Evolutionary conservation across 2,888 invertebrate species (phyloP), one percentile per base, ranked within the genome.

Genomic region (Agriopis marginaria): DNA sequence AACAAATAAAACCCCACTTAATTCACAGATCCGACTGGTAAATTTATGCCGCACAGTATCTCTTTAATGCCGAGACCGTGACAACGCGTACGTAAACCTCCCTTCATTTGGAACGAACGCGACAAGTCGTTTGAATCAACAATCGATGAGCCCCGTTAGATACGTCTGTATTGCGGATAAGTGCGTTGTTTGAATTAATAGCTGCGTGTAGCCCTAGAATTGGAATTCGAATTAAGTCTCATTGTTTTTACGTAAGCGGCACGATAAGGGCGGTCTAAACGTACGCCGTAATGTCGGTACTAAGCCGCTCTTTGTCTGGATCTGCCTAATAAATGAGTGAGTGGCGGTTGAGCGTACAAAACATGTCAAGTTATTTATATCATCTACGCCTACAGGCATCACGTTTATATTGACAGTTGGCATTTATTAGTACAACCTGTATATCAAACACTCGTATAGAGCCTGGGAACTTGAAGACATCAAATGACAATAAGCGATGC

Each of bases 1-100:
- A 88, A 91, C 91, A 92, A 93, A 91, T 90, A 91, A 90, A 92
- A 90, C 82, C 89, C 89, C 89, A 91, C 91, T 93, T 93, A 92
- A 91, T 93, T 91, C 89, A 85, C 86, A 87, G 89, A 91, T 90
- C 88, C 86, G 74, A 86, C 85, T 85, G 83, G 86, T 77, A 91
- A 93, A 93, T 93, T 92, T 92, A 92, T 93, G 89, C 92, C 78
- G 87, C 86, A 87, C 88, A 86, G 89, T 89, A 90, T 90, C 91
- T 89, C 88, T 89, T 87, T 92, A 93, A 93, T 93, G 87, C 92
- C 82, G 75, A 75, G 82, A 79, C 86, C 93, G 93, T 92, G 93
- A 89, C 93, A 83, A 77, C 87, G 93, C 92, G 90, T 93, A 90
- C 89, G 83, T 88, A 87, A 89, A 88, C 87, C 85, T 86, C 83